Base-by-base conservation (phyloP, 2,888 invertebrate genomes). In the Dynastes maya region DNA sequence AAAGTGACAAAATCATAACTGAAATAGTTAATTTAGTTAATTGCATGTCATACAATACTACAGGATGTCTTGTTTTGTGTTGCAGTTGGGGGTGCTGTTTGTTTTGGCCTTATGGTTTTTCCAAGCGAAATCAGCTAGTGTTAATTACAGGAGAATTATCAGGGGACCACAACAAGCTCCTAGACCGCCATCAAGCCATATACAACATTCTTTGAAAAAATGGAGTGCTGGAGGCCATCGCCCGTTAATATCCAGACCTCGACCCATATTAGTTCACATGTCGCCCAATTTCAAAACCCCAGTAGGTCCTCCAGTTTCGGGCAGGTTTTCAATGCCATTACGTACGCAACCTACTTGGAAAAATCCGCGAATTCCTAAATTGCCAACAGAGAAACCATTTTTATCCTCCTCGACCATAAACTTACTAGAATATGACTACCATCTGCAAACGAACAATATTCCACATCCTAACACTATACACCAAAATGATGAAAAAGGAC, bases 401-500 rank as follows among this genome's bases (percentile, higher is more conserved):
- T 79, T 84, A 40, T 85, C 85, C 3, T 84, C 86, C n/a, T 86
- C 87, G 0, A 83, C 84, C 13, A 84, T 84, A 37, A 82, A 80
- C 27, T 37, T 80, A 2, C 83, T 81, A 2, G 88, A 89, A 80
- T 86, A 84, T 78, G 88, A 88, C 79, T 87, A 85, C 79, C 88
- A 88, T 63, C 82, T 87, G 9, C 88, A 87, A 82, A 87, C 86
- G 40, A 88, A 87, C 79, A 87, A 82, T 77, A 88, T 88, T 70
- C 87, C 87, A n/a, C 85, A 85, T 64, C 80, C 83, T 2, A 86
- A 87, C 76, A 84, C 88, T 1, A 88, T 89, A 37, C 87, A 89
- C 78, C 89, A 89, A 84, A 82, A 88, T 61, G 89, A 87, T 9
- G 89, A 89, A 78, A 91, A 92, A 86, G 95, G 95, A 83, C 95